Evolutionary conservation across 2,797 vertebrate genomes (phyloP), one percentile per base, ranked within the genome.

Genomic region (Crenichthys baileyi): DNA sequence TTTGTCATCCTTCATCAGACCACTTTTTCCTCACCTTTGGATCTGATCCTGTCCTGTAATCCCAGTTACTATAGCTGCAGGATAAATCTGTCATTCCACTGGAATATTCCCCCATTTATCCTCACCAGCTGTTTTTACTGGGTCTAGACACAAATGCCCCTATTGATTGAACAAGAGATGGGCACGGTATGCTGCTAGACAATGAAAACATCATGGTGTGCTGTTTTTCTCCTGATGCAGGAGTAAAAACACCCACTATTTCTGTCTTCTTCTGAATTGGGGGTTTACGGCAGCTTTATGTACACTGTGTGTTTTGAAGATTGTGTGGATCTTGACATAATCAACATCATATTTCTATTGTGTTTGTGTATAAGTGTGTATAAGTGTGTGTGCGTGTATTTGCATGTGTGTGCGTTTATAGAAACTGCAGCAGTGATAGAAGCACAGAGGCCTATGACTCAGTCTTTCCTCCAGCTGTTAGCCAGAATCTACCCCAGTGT

Each of bases 71-170:
- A 93, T 85, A 92, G 93, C 93, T 89, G 20, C 79, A 91, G 88
- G 90, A 91, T 90, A 44, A 91, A 78, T 85, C 84, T 81, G 80
- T 88, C 90, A 86, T 91, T 89, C 90, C 90, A 72, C 79, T 60
- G 78, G 70, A 82, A 80, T 79, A 72, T 80, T 73, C 87, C 74
- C 85, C 82, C 83, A 81, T 89, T 87, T 85, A 63, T 77, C 76
- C 85, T 79, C 87, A 84, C 79, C 73, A 82, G 75, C 77, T 94
- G 92, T 95, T 95, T 93, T 92, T 74, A 93, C 89, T 93, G 88
- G 36, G 94, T 95, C 95, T 95, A 95, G 94, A 95, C 94, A 90
- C 90, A 87, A 89, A 93, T 87, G 85, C 87, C 80, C 7, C 73
- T 83, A 79, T 84, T 89, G 90, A 91, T 92, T 70, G 90, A 92